Base-by-base conservation (phyloP, 2,888 invertebrate species). In the Carabus problematicus region DNA sequence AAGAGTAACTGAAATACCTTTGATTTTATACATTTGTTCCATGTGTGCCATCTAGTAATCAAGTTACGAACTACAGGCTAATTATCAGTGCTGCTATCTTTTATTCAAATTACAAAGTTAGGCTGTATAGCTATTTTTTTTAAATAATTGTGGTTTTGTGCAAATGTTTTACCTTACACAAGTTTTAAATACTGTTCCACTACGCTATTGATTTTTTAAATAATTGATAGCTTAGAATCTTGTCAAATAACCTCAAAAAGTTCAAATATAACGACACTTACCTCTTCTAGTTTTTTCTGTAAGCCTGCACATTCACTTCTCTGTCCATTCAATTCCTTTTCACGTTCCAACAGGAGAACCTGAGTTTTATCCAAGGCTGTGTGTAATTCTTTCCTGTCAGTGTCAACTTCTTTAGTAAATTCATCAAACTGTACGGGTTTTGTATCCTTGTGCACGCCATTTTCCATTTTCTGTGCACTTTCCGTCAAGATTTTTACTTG, bases 381-480 rank as follows among this genome's bases (percentile, higher is more conserved):
- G 42, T 76, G 74, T 60, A 75, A 63, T 55, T 74, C 70, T 14
- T 73, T 72, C 18, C 71, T 71, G 29, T 69, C 71, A 4, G 71
- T 69, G 39, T 45, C 71, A 61, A 74, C 70, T 56, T 76, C 59
- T 64, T 81, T 79, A 74, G 77, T 81, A 49, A 84, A 75, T 72
- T 81, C 79, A 61, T 78, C 73, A 74, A 75, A 71, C 18, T 75
- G 73, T 43, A 67, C 47, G 18, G 73, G 73, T 54, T 72, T 62
- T 56, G 70, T 73, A 60, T 72, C 73, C 29, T 74, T 73, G 64
- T 71, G 19, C 12, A 67, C 60, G 8, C 71, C 16, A 54, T 72
- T 70, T 43, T 74, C 71, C 3, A 72, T 70, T n/a, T 71, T 55
- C 56, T 73, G 68, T 4, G 71, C 64, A 71, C 75, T 74, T 45